phyloP scores from a whole-genome alignment of 2,797 vertebrate genomes.

The Podargus strigoides region DNA sequence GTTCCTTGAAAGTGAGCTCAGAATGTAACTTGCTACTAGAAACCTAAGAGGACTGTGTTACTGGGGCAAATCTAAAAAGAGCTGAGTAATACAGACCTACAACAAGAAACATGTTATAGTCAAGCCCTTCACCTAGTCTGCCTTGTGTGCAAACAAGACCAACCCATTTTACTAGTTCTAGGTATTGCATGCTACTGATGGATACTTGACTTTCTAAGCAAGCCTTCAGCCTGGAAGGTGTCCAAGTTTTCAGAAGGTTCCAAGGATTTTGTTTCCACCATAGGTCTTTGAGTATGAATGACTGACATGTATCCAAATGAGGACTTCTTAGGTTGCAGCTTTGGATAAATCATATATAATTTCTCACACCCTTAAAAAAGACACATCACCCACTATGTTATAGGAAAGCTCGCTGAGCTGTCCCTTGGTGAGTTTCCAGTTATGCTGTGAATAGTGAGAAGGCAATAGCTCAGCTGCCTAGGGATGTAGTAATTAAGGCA shows the following conservation, averaged over 20 bases:
- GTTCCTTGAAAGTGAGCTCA: neutral
- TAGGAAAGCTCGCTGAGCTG: neutral
- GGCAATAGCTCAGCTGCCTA: neutral
- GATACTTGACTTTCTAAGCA: neutral
- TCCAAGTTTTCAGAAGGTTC: neutral
- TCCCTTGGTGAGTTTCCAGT: neutral
- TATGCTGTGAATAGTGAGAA: neutral
- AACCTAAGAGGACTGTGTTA: neutral
- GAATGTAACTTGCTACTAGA: accelerated
- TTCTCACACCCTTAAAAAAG: neutral
- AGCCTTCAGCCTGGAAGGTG: neutral
- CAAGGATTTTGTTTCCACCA: neutral
- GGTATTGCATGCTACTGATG: neutral
- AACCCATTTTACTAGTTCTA: neutral
- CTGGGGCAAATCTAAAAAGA: neutral
- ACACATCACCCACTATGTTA: no score
- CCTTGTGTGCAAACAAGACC: neutral
- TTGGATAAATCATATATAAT: neutral
- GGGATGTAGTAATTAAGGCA: neutral
- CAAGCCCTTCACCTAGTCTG: neutral
- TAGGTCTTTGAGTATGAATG: neutral
- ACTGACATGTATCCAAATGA: neutral
- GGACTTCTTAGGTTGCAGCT: neutral
- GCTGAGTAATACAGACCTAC: neutral
- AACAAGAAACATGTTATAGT: neutral